Evolutionary conservation across 2,797 vertebrate genomes (phyloP), one percentile per base, ranked within the genome.

Genomic region (Mormyrops boulengeri): DNA sequence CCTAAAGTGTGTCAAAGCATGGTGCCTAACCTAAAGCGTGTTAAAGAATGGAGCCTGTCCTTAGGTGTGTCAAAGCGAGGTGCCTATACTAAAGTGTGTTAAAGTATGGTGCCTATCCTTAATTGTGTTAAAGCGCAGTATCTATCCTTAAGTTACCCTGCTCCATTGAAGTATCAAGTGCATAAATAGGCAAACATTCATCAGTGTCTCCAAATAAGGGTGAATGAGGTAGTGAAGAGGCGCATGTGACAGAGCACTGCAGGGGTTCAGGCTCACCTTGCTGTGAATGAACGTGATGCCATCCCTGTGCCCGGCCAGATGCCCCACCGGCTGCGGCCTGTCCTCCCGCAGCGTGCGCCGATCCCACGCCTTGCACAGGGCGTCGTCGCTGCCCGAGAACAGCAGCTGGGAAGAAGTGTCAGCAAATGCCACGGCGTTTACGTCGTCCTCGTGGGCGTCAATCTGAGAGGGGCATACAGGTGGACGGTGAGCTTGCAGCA

Each of bases 241-340:
- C 8, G 1, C 9, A 22, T 22, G 62, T 69, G 62, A 12, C 26
- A 69, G 62, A 69, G 62, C 62, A 14, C 26, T 14, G 26, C 62
- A 34, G 62, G 62, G 62, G 11, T 34, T 26, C 26, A 0, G 14
- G 7, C 90, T 60, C 87, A 98, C 98, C 96, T 98, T 97, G 96
- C 97, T 98, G 93, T 99, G 96, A 90, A 99, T 98, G 95, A 98
- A 99, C 90, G 98, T 99, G 95, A 99, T 96, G 90, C 98, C 98
- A n/a, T 99, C 98, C 89, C 97, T 94, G 93, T 99, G 98, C 52
- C 98, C 97, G 0, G 98, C 97, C 92, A 99, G 95, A 69, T 97
- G 95, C 66, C 97, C 97, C 47, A 99, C 98, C 0, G 97, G 97
- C 93, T 97, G 97, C 30, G 98, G 97, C 89, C 96, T 94, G 94